Conservation (phyloP, 2,113 vertebrate species). For the Rhizomys pruinosus region DNA sequence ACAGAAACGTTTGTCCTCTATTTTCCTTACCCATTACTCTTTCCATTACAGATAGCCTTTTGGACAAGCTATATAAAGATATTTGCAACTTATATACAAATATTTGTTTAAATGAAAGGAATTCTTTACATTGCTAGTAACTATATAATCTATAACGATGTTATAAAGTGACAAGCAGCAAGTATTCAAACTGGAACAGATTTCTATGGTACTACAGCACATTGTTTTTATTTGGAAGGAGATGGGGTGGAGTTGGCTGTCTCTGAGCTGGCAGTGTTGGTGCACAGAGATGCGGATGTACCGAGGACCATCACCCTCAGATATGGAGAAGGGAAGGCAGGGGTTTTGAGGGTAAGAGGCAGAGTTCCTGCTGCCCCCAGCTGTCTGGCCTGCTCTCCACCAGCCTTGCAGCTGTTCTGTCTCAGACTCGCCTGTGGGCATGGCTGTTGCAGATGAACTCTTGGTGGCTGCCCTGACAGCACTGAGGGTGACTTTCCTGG, state of each 20-base stretch:
- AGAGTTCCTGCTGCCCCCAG: slow-evolving; percentile 97
- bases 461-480: slow-evolving; percentile 85
- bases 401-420: slow-evolving; percentile 87
- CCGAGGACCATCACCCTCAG: slow-evolving; percentile 83
- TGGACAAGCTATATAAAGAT: neutral
- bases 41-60: neutral
- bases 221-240: too few species aligned
- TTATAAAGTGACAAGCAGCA: too few species aligned
- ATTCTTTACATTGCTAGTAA: too few species aligned
- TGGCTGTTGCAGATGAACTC: slow-evolving; percentile 75
- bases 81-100: slow-evolving; percentile 33
- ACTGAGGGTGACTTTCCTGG: slow-evolving; percentile 89
- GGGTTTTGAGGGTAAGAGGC: slow-evolving; percentile 93
- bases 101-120: neutral
- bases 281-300: slow-evolving; percentile 90
- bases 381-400: slow-evolving; percentile 91
- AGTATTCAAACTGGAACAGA: too few species aligned
- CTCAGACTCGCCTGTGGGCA: slow-evolving; percentile 91
- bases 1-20: neutral
- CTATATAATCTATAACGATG: too few species aligned
- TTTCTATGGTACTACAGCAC: too few species aligned
- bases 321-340: slow-evolving; percentile 89
- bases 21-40: neutral
- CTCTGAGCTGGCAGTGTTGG: slow-evolving; percentile 86
- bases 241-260: slow-evolving; percentile 90